phyloP scores from a whole-genome alignment of 2,113 vertebrate genomes.

The Bambusicola thoracicus region DNA sequence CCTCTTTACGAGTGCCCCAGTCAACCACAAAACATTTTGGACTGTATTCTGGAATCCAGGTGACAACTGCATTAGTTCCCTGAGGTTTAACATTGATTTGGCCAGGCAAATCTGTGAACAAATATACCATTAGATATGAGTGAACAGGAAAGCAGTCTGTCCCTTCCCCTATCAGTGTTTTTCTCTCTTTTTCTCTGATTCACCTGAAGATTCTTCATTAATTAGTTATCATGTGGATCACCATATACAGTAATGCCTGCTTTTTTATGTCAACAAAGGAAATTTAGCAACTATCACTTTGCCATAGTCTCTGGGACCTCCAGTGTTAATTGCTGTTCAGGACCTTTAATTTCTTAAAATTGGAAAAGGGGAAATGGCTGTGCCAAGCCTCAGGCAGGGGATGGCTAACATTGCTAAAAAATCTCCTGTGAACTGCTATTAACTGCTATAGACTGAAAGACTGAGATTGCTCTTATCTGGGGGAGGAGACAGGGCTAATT shows the following conservation, averaged over 20 bases:
- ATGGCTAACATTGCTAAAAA: neutral
- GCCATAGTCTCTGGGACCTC: neutral
- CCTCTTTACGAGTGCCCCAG: slow-evolving; percentile 56
- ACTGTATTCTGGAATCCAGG: slow-evolving; percentile 58
- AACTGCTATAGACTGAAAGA: neutral
- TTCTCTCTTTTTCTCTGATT: neutral
- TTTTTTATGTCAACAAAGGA: neutral
- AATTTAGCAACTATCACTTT: neutral
- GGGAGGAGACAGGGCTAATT: neutral
- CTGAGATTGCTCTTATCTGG: neutral
- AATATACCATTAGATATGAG: neutral
- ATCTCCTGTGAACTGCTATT: neutral
- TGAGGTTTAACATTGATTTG: slow-evolving; percentile 35
- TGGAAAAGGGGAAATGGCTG: neutral
- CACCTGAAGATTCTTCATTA: neutral
- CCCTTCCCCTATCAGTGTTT: neutral
- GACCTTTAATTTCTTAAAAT: neutral
- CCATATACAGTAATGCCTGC: neutral
- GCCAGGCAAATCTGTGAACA: slow-evolving; percentile 55
- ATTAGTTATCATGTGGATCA: neutral
- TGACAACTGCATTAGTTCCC: neutral
- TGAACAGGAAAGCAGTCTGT: neutral
- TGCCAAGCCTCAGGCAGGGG: neutral
- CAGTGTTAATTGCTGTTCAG: neutral
- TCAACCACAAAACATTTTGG: slow-evolving; percentile 67